Evolutionary conservation across 53 echinoderm and acorn worm genomes (phyloP).

Genomic region (Astropecten irregularis): DNA sequence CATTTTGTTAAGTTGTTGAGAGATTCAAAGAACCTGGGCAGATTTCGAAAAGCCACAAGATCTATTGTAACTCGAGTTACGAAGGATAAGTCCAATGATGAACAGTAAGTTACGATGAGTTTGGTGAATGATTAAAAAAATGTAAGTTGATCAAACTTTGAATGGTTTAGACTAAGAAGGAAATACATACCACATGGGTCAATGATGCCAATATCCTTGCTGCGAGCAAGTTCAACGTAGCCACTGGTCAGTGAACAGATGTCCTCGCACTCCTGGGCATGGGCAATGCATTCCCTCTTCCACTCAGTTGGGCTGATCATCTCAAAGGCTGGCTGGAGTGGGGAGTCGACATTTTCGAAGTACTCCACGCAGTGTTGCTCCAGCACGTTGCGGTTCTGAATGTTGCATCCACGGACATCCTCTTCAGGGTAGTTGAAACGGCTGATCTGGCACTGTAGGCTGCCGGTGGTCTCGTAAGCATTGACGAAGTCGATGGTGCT

Average conservation of each 20-base stretch:
- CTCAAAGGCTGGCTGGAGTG: constrained; percentile 55
- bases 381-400: constrained; percentile 1
- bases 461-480: constrained; percentile 76
- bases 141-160: too few species aligned
- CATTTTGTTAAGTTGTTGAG: not conserved
- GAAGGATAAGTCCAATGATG: too few species aligned
- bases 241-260: constrained; percentile 55
- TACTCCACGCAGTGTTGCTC: constrained; percentile 45
- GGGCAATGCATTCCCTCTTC: constrained; percentile 57
- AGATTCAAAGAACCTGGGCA: not conserved
- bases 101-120: too few species aligned
- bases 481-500: constrained; percentile 68
- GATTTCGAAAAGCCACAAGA: not conserved
- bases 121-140: too few species aligned
- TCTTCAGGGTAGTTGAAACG: not conserved
- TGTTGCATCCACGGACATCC: constrained; percentile 4
- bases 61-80: too few species aligned
- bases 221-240: constrained; percentile 66
- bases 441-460: constrained; percentile 58
- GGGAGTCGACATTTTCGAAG: constrained; percentile 45
- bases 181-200: constrained; percentile 66
- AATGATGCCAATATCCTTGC: constrained; percentile 48
- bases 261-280: constrained; percentile 49
- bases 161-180: too few species aligned
- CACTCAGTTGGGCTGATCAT: constrained; percentile 69